These are phyloP conservation scores for Lampris incognitus DNA, from an alignment of 2,113 vertebrate species.

Conservation along the genomic window DNA sequence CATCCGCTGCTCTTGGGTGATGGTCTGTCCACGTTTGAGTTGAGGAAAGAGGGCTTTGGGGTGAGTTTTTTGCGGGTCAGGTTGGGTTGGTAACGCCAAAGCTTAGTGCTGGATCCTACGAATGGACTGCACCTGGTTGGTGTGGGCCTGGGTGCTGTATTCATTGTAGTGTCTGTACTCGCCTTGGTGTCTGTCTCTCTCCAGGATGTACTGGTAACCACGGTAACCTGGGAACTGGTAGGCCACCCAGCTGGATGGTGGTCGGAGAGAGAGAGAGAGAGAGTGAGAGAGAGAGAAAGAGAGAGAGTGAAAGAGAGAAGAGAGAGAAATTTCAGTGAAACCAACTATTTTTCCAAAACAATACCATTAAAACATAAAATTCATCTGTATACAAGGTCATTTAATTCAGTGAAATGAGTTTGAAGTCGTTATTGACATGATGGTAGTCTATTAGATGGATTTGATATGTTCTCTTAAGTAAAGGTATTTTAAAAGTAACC, in stretches of 20 bases:
- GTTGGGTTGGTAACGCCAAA: constrained; percentile 46
- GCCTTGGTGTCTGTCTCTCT: constrained; percentile 92
- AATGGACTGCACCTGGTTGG: constrained; percentile 97
- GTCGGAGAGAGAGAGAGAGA: constrained; percentile 16
- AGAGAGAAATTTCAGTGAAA: neutral
- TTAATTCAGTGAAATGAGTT: too few relatives aligned
- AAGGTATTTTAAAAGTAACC: too few relatives aligned
- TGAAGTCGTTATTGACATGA: too few relatives aligned
- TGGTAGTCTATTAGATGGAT: too few relatives aligned
- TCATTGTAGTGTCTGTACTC: constrained; percentile 95
- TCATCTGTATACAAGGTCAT: too few relatives aligned
- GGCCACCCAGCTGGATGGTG: constrained; percentile 89
- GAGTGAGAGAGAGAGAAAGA: constrained; percentile 1
- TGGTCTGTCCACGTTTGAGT: constrained; percentile 49
- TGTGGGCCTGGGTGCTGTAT: constrained; percentile 94
- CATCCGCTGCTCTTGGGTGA: constrained; percentile 66
- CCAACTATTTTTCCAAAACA: neutral
- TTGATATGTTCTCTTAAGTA: too few relatives aligned
- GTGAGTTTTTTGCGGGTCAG: constrained; percentile 35
- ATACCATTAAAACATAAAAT: neutral
- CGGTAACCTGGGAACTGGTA: constrained; percentile 98
- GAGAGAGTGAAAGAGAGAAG: neutral
- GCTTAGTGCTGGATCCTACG: constrained; percentile 94
- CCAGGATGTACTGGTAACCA: constrained; percentile 96
- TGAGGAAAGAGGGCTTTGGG: constrained; percentile 34